These are phyloP conservation scores for Galeruca laticollis DNA, from an alignment of 2,888 invertebrate species.

Conservation along the genomic window DNA sequence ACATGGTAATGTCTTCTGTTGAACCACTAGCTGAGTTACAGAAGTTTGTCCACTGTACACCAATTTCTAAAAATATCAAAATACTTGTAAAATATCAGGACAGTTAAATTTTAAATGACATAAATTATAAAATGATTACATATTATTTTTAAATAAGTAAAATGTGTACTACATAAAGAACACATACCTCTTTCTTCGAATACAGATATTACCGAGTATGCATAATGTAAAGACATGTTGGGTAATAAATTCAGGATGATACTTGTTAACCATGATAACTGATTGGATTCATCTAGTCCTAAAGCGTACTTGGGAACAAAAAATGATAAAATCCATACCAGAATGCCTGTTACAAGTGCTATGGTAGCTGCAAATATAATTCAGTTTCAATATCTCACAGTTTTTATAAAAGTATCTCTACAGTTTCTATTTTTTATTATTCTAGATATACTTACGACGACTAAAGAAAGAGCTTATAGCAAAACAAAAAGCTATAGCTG, in stretches of 20 bases:
- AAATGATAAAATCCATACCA: conserved; percentile 62
- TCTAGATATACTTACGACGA: conserved; percentile 72
- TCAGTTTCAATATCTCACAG: neutral
- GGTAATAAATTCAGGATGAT: conserved; percentile 59
- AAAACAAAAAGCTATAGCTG: conserved; percentile 81
- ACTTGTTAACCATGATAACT: conserved; percentile 48
- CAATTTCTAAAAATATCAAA: conserved; percentile 61
- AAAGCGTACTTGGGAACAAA: conserved; percentile 55
- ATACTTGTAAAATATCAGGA: no score
- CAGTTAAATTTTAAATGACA: no score
- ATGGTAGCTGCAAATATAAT: conserved; percentile 56
- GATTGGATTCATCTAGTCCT: conserved; percentile 45
- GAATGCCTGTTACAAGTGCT: conserved; percentile 60
- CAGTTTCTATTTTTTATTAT: neutral
- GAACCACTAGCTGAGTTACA: conserved; percentile 60
- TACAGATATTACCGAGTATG: conserved; percentile 58
- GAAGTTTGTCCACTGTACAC: conserved; percentile 67
- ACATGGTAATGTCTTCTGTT: conserved; percentile 60
- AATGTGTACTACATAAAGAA: neutral
- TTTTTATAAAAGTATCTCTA: neutral
- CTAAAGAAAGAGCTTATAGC: conserved; percentile 82
- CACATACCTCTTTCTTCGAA: conserved; percentile 61
- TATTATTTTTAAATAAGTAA: no score
- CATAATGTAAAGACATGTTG: conserved; percentile 62
- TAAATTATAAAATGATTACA: no score